These are phyloP conservation scores for Agapostemon virescens DNA, from an alignment of 2,888 invertebrate species.

Conservation along the genomic window DNA sequence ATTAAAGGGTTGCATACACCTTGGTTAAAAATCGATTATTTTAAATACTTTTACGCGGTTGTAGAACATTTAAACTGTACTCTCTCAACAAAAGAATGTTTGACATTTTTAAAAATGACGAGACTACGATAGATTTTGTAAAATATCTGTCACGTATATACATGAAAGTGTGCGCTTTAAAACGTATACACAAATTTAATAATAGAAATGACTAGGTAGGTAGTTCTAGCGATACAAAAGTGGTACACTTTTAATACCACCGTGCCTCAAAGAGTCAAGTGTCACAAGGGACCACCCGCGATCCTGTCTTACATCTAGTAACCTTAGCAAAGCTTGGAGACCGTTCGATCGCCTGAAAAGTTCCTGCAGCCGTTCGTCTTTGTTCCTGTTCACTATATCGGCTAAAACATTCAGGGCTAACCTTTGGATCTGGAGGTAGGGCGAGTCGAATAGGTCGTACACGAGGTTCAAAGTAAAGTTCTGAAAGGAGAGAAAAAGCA, in stretches of 20 bases:
- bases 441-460: slow-evolving; percentile 81
- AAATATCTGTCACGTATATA: no score
- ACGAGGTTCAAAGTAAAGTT: slow-evolving; percentile 82
- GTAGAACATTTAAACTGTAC: neutral
- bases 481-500: slow-evolving; percentile 58
- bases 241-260: no score
- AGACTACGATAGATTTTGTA: no score
- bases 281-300: neutral
- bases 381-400: slow-evolving; percentile 81
- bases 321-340: slow-evolving; percentile 81
- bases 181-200: no score
- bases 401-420: slow-evolving; percentile 81
- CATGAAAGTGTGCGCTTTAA: no score
- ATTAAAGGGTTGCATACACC: neutral
- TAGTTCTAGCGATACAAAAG: no score
- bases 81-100: no score
- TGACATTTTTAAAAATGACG: no score
- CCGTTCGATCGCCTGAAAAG: slow-evolving; percentile 82
- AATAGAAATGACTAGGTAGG: no score
- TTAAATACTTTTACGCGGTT: neutral
- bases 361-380: slow-evolving; percentile 81
- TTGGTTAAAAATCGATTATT: no score
- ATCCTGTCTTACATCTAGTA: slow-evolving; percentile 80
- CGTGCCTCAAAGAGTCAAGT: no score
- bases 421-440: slow-evolving; percentile 82